Evolutionary conservation across 2,888 invertebrate species (phyloP).

Genomic region (Macrophya annulata): DNA sequence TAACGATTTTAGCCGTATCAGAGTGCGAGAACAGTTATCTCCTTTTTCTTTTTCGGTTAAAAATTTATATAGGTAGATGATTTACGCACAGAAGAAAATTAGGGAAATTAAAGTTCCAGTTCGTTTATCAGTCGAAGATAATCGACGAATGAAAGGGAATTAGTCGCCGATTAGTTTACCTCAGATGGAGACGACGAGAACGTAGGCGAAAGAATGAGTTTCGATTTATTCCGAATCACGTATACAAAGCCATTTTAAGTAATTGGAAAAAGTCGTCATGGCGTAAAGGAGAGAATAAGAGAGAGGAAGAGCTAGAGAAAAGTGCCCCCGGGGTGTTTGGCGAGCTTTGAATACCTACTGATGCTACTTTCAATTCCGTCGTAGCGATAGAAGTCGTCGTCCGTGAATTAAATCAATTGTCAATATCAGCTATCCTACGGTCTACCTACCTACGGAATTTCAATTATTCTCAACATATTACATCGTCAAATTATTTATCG

Average conservation of each 20-base stretch:
- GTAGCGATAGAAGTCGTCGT: background rate
- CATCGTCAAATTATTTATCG: background rate
- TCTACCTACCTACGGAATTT: slow-evolving; percentile 13
- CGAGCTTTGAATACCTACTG: slow-evolving; percentile 11
- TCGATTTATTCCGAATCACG: slow-evolving; percentile 27
- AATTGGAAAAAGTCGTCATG: slow-evolving; percentile 23
- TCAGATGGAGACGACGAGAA: background rate
- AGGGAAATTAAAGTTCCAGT: slow-evolving; percentile 13
- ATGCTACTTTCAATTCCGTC: background rate
- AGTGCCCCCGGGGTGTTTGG: background rate
- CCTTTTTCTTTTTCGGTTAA: background rate
- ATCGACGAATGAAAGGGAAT: slow-evolving; percentile 23
- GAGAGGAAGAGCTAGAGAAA: too few relatives aligned
- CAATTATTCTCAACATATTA: slow-evolving; percentile 11
- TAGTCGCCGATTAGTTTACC: slow-evolving; percentile 25
- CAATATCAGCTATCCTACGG: background rate
- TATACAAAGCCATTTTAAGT: slow-evolving; percentile 7
- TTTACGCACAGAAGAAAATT: background rate
- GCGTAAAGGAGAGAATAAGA: background rate
- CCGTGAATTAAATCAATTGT: slow-evolving; percentile 17
- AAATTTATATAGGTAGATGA: background rate
- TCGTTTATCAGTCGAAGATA: slow-evolving; percentile 29
- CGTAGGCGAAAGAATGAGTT: background rate
- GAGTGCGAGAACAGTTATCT: background rate
- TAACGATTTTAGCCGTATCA: too few relatives aligned